Conservation (phyloP, 2,888 invertebrate genomes). For the Acrobasis suavella region DNA sequence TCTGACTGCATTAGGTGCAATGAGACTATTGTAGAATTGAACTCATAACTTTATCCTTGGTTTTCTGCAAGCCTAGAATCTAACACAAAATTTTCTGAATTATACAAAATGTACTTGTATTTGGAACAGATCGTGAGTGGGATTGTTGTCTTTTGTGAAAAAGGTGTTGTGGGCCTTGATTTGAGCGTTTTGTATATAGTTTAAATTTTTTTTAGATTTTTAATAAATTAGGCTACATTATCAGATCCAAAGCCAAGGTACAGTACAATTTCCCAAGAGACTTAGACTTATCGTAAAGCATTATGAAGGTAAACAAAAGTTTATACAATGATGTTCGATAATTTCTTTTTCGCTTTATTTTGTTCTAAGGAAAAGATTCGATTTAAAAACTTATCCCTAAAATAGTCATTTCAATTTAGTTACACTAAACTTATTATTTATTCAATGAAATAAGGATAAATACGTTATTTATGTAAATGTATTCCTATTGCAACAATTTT, state of each 20-base stretch:
- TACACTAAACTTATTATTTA: neutral
- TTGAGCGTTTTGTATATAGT: neutral
- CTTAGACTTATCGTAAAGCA: no score
- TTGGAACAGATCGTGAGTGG: constrained; percentile 11
- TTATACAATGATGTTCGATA: no score
- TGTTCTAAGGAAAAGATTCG: no score
- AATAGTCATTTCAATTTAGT: no score
- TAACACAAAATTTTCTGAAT: neutral
- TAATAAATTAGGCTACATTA: no score
- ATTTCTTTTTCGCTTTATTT: no score
- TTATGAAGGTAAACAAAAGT: no score
- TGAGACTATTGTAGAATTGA: constrained; percentile 3
- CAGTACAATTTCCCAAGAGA: no score
- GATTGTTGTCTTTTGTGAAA: neutral
- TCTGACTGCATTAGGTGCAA: neutral
- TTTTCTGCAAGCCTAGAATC: neutral
- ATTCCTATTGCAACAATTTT: constrained; percentile 8
- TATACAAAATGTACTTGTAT: constrained; percentile 5
- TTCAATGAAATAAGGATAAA: constrained; percentile 2
- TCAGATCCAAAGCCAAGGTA: no score
- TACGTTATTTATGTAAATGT: constrained; percentile 1
- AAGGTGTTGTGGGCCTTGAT: neutral
- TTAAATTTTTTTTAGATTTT: no score
- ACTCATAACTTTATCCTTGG: constrained; percentile 7
- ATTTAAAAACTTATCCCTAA: no score